Conservation (phyloP, 2,113 vertebrate species). For the Cariama cristata region DNA sequence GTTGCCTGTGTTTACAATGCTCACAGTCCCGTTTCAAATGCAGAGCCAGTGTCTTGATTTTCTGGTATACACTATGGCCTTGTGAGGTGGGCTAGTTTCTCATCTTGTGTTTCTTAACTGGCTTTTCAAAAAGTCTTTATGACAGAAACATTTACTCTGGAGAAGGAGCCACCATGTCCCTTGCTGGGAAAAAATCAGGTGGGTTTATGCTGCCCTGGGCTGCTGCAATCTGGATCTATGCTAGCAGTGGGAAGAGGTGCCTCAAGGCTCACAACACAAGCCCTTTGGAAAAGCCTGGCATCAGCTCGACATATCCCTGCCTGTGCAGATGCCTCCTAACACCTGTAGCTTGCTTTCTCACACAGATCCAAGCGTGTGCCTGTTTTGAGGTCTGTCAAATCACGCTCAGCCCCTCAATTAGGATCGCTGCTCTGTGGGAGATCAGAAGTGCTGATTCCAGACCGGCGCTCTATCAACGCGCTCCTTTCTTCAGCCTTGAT, state of each 20-base stretch:
- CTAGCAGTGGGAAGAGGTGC: background rate
- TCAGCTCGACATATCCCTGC: fast-evolving
- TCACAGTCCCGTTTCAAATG: fast-evolving
- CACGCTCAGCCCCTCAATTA: fast-evolving
- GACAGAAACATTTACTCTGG: background rate
- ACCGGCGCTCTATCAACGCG: fast-evolving
- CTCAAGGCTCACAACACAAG: background rate
- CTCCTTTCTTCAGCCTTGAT: background rate
- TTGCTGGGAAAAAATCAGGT: background rate
- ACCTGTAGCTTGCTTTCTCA: background rate
- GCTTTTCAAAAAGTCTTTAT: background rate
- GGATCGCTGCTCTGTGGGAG: background rate
- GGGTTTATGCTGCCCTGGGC: background rate
- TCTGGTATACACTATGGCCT: background rate
- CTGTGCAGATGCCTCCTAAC: fast-evolving
- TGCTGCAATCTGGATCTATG: background rate
- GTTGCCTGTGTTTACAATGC: background rate
- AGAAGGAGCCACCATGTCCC: background rate
- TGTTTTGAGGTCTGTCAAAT: background rate
- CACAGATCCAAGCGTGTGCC: fast-evolving
- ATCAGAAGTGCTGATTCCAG: background rate
- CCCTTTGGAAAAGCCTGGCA: background rate
- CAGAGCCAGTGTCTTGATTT: background rate
- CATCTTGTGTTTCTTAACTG: background rate
- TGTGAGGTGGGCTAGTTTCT: background rate